Evolutionary conservation across 2,113 vertebrate genomes (phyloP).

Genomic region (Lagenorhynchus albirostris): DNA sequence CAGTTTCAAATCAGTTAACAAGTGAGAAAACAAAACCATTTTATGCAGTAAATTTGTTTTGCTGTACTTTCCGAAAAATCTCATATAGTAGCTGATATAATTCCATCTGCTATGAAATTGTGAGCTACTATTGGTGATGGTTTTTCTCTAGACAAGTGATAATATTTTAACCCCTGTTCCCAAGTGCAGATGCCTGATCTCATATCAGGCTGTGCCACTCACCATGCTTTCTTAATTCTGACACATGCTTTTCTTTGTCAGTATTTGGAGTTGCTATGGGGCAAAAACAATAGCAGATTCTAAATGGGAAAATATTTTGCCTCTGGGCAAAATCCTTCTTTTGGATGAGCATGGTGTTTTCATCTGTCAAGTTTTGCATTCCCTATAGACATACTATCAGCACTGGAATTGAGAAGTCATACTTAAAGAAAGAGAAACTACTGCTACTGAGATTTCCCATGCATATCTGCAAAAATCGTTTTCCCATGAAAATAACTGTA

Average conservation of each 20-base stretch:
- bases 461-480: background rate
- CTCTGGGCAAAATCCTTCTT: slow-evolving; percentile 27
- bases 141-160: slow-evolving; percentile 44
- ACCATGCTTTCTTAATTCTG: slow-evolving; percentile 35
- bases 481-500: background rate
- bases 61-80: slow-evolving; percentile 20
- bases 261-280: slow-evolving; percentile 36
- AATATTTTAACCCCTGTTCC: slow-evolving; percentile 45
- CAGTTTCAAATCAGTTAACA: slow-evolving; percentile 47
- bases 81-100: background rate
- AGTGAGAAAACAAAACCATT: slow-evolving; percentile 44
- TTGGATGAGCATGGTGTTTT: background rate
- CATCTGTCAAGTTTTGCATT: slow-evolving; percentile 1
- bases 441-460: background rate
- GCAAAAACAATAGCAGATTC: slow-evolving; percentile 3
- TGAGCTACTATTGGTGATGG: background rate
- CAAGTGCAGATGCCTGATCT: background rate
- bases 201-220: background rate
- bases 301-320: slow-evolving; percentile 44
- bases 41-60: slow-evolving; percentile 45
- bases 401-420: background rate
- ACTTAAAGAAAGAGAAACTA: background rate
- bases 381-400: background rate
- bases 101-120: slow-evolving; percentile 19
- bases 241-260: slow-evolving; percentile 31